These are phyloP conservation scores for Chrysochloris asiatica DNA, from an alignment of 2,113 vertebrate species.

Conservation along the genomic window DNA sequence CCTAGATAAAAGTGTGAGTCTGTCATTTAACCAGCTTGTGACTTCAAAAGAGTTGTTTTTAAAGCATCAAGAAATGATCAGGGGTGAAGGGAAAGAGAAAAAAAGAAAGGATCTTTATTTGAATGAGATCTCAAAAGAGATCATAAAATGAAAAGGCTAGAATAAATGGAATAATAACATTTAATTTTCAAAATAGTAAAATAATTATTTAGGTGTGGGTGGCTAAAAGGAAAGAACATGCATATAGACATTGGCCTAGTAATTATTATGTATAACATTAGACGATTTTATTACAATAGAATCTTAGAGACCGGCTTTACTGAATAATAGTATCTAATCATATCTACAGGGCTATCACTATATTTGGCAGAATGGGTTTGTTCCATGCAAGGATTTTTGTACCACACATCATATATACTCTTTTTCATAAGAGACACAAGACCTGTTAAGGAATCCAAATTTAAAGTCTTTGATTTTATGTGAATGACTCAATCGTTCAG, in stretches of 20 bases:
- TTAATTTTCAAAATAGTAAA: conserved; percentile 58
- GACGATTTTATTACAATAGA: conserved; percentile 52
- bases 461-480: conserved; percentile 40
- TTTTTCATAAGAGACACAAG: conserved; percentile 3
- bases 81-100: not conserved
- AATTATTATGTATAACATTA: conserved; percentile 58
- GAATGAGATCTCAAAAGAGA: not conserved
- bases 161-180: conserved; percentile 31
- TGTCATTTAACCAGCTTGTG: not conserved
- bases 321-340: conserved; percentile 64
- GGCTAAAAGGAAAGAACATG: conserved; percentile 29
- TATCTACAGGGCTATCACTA: conserved; percentile 43
- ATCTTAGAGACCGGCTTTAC: conserved; percentile 24
- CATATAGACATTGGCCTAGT: conserved; percentile 50
- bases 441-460: not conserved
- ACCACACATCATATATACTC: not conserved
- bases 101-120: not conserved
- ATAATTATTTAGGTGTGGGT: conserved; percentile 7
- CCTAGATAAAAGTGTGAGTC: not conserved
- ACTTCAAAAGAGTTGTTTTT: conserved; percentile 27
- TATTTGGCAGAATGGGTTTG: not conserved
- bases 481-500: conserved; percentile 41
- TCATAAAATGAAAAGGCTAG: not conserved
- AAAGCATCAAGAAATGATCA: not conserved
- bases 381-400: not conserved